A percentile compares a stretch with the other conserved stretches of the same genome.
phyloP scores from a whole-genome alignment of 23 tunicate species.

The Corella eumyota region DNA sequence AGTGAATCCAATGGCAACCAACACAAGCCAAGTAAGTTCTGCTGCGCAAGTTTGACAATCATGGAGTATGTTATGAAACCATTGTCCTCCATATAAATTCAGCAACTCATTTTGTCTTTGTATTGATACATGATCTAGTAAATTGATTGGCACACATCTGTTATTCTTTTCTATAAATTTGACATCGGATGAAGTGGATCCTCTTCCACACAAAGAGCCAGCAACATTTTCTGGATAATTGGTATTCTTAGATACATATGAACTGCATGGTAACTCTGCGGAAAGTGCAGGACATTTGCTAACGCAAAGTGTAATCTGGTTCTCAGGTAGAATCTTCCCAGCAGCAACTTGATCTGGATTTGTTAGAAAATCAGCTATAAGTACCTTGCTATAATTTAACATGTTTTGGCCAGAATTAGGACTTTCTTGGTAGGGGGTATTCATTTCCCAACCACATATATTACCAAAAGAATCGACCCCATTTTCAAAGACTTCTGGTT shows the following conservation, averaged over 20 bases:
- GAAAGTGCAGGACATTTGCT: constrained; percentile 33
- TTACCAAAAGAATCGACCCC: constrained; percentile 69
- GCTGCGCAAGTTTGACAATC: constrained; percentile 60
- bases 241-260: constrained; percentile 14
- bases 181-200: neutral
- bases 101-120: constrained; percentile 40
- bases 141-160: constrained; percentile 41
- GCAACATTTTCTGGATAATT: constrained; percentile 7
- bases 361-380: constrained; percentile 35
- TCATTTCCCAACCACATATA: constrained; percentile 48
- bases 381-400: constrained; percentile 13
- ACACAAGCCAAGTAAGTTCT: constrained; percentile 61
- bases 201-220: neutral
- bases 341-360: constrained; percentile 11
- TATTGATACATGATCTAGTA: constrained; percentile 12
- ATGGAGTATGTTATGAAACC: constrained; percentile 53
- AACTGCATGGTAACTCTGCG: constrained; percentile 25
- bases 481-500: constrained; percentile 39
- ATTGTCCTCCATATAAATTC: constrained; percentile 36
- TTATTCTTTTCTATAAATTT: constrained; percentile 31
- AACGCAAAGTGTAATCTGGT: constrained; percentile 28
- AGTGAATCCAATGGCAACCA: constrained; percentile 43
- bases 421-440: constrained; percentile 7
- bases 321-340: neutral
- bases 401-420: constrained; percentile 35